A percentile compares a stretch with the other conserved stretches of the same genome.
Evolutionary conservation across 2,113 vertebrate genomes (phyloP).

Genomic region (Mustela lutreola): DNA sequence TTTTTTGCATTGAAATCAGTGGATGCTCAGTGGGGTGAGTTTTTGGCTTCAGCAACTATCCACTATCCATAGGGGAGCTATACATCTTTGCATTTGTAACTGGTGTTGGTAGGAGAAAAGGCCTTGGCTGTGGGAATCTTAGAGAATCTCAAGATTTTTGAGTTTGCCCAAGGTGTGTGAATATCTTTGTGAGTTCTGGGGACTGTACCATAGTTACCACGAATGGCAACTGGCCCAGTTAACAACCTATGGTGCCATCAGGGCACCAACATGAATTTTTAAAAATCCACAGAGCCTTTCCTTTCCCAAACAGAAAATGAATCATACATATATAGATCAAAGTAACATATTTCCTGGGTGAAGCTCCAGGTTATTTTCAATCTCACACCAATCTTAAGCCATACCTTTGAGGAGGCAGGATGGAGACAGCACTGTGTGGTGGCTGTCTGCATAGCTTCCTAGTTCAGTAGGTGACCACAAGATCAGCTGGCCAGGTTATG

Average conservation of each 20-base stretch:
- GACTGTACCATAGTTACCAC: background rate
- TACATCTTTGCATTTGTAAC: background rate
- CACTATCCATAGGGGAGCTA: background rate
- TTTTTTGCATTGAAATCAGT: background rate
- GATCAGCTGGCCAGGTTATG: background rate
- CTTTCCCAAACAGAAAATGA: background rate
- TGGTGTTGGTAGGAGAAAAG: background rate
- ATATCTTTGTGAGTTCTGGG: background rate
- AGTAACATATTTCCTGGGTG: background rate
- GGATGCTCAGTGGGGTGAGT: accelerated
- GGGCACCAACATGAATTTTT: background rate
- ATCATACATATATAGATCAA: background rate
- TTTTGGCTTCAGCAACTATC: background rate
- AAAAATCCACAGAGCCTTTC: background rate
- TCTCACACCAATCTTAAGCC: background rate
- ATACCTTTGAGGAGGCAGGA: background rate
- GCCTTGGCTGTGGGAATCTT: background rate
- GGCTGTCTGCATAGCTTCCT: background rate
- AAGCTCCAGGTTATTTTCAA: background rate
- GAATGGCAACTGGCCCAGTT: background rate
- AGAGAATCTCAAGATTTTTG: background rate
- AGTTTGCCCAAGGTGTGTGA: background rate
- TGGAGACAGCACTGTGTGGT: background rate
- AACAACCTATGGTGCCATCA: too few species aligned
- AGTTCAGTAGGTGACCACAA: accelerated